phyloP scores from a whole-genome alignment of 1,140 invertebrate genomes.

The Heliconius himera region DNA sequence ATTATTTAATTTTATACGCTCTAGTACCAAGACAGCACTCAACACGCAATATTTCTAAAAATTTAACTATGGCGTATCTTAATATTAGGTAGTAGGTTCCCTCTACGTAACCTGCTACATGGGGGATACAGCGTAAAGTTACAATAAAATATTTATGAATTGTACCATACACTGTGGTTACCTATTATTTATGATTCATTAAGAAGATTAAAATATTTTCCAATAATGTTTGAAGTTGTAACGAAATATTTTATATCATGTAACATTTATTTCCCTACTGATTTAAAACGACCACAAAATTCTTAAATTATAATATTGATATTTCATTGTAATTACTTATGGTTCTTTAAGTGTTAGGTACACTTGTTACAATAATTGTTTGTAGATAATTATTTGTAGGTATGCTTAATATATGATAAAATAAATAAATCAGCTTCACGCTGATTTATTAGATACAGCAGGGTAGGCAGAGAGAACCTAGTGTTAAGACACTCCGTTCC shows the following conservation, averaged over 20 bases:
- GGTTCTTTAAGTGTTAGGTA: not conserved
- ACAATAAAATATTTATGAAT: not conserved
- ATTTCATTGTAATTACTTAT: not conserved
- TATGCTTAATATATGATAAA: too few relatives aligned
- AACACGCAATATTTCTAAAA: too few relatives aligned
- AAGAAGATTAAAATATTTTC: constrained; percentile 11
- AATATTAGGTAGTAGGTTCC: too few relatives aligned
- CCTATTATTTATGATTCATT: constrained; percentile 9
- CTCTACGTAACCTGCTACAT: too few relatives aligned
- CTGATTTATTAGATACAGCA: too few relatives aligned
- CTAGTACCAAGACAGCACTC: too few relatives aligned
- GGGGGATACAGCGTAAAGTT: not conserved
- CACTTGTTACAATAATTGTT: not conserved
- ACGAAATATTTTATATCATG: not conserved
- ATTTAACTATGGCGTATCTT: too few relatives aligned
- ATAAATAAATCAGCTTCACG: too few relatives aligned
- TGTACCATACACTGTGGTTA: not conserved
- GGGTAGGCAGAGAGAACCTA: too few relatives aligned
- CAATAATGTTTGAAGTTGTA: constrained; percentile 3
- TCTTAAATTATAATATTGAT: not conserved
- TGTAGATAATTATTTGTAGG: not conserved
- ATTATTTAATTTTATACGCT: too few relatives aligned
- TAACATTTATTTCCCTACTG: not conserved
- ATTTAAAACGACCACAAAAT: not conserved
- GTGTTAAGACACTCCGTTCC: too few relatives aligned